Base-by-base conservation (phyloP, 2,797 vertebrate species). In the Chlorospingus semifuscus region DNA sequence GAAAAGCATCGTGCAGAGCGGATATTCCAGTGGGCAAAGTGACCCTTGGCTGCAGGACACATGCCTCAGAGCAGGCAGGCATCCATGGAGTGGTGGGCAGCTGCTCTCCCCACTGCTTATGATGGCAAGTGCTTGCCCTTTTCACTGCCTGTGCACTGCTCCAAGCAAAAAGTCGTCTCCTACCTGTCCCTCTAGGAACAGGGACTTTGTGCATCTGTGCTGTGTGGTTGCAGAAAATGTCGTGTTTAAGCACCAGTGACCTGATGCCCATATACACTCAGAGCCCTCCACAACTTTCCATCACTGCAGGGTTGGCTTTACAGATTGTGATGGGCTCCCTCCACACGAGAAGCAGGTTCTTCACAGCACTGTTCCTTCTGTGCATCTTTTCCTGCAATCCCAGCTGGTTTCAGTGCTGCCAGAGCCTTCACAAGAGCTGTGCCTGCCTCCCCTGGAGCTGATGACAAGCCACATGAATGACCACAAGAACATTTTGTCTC, bases 1-100 rank as follows among this genome's bases (percentile, higher is more conserved):
- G 37, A 70, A n/a, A 61, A 76, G n/a, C 7, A 2, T 17, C 3
- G 0, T 50, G 29, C 0, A 1, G 29, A 89, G 44, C 0, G 0
- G 2, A 2, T 19, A 46, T 12, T 39, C 17, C 5, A 4, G 59
- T 34, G 66, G 32, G 44, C 37, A 49, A 41, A 47, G 59, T 1
- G 0, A 39, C 20, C 42, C 29, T 60, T 42, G 50, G 68, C 63
- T 88, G 65, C 4, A 11, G 53, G 24, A 46, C 2, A 3, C 2
- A 1, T 8, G 14, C 12, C 61, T 41, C 6, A 12, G 37, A 42
- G 36, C 42, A n/a, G 19, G 36, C 3, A 11, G 23, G 19, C 44
- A 30, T 32, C 56, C 0, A 0, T 23, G 20, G 10, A 56, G 16
- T 1, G 3, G 29, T 3, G 6, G 23, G 32, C 6, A 9, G 56